Conservation (phyloP, 2,797 vertebrate genomes). For the Orientallactaga sibirica region DNA sequence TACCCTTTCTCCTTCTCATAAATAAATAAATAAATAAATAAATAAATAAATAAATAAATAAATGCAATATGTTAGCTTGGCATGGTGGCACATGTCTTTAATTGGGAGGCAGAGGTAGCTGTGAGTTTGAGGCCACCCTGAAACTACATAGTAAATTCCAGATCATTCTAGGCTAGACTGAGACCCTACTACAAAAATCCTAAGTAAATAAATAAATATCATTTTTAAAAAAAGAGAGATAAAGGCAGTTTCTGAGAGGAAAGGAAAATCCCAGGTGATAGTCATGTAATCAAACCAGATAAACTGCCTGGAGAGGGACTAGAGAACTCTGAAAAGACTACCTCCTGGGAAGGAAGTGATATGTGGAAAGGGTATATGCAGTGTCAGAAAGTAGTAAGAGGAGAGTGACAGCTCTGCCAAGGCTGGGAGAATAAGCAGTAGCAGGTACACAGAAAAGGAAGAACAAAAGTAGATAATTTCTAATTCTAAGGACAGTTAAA, state of each 20-base stretch:
- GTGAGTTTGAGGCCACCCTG: too few relatives aligned
- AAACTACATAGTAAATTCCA: too few relatives aligned
- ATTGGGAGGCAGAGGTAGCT: too few relatives aligned
- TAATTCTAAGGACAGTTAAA: constrained; percentile 21
- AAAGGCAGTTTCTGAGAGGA: background rate
- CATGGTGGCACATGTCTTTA: too few relatives aligned
- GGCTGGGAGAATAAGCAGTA: background rate
- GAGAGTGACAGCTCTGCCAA: background rate
- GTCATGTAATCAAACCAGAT: background rate
- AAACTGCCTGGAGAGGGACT: background rate
- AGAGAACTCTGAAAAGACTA: background rate
- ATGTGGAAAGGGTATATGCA: background rate
- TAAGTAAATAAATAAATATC: too few relatives aligned
- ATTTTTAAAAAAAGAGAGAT: background rate
- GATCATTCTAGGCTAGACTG: too few relatives aligned
- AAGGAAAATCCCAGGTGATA: background rate
- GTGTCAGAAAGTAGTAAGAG: background rate
- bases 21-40: too few relatives aligned
- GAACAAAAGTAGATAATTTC: background rate
- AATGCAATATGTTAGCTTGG: too few relatives aligned
- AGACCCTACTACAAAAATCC: too few relatives aligned
- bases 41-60: too few relatives aligned
- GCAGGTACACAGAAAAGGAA: constrained; percentile 23
- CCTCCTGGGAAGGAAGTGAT: background rate
- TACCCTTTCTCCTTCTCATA: too few relatives aligned